These are phyloP conservation scores for Caenorhabditis becei DNA, from an alignment of 2,888 invertebrate species.

Conservation along the genomic window DNA sequence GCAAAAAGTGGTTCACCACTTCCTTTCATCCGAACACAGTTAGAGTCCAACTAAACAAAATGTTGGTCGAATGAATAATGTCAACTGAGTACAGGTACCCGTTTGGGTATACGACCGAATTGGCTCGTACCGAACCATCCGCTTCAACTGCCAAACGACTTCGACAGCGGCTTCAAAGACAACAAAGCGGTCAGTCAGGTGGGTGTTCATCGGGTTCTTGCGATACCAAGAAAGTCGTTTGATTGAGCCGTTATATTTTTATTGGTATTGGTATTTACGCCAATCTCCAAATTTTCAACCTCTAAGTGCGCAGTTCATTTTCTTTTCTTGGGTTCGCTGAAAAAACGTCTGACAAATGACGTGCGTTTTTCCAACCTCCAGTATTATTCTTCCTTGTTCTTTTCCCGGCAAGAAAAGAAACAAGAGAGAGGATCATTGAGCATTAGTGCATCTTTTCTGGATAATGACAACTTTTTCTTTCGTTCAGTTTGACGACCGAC, in stretches of 20 bases:
- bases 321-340: too few relatives aligned
- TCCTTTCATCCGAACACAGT: not conserved
- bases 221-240: too few relatives aligned
- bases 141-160: conserved; percentile 80
- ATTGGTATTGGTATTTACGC: too few relatives aligned
- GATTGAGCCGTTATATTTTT: not conserved
- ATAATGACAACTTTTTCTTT: conserved; percentile 46
- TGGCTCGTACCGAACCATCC: conserved; percentile 78
- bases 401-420: conserved; percentile 15
- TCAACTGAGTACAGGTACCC: conserved; percentile 71
- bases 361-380: conserved; percentile 21
- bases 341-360: conserved; percentile 6
- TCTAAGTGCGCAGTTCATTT: not conserved
- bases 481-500: conserved; percentile 12
- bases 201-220: not conserved
- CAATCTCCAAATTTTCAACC: too few relatives aligned
- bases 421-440: conserved; percentile 47
- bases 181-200: conserved; percentile 80
- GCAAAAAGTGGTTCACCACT: conserved; percentile 15
- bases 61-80: conserved; percentile 9
- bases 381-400: conserved; percentile 13
- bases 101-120: conserved; percentile 80
- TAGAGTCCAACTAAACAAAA: not conserved
- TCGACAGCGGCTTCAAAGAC: conserved; percentile 79
- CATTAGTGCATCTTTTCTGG: conserved; percentile 58